These are phyloP conservation scores for Picathartes gymnocephalus DNA, from an alignment of 2,113 vertebrate genomes.

Conservation along the genomic window DNA sequence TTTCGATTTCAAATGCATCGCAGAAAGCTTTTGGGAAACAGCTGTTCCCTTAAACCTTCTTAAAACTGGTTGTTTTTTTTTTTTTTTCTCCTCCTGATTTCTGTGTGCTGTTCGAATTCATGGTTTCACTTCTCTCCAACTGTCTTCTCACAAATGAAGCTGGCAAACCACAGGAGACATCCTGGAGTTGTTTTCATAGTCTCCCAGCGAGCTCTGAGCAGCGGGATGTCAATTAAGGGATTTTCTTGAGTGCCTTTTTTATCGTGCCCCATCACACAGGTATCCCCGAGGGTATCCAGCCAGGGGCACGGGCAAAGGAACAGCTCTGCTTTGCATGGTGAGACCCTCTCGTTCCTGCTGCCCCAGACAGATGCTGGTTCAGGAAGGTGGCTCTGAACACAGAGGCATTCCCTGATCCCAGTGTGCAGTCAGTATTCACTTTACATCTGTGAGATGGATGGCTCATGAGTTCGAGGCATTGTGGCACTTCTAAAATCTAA, in stretches of 20 bases:
- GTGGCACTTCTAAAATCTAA: neutral
- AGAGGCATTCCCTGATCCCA: neutral
- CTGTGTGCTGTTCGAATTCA: neutral
- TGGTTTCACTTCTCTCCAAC: neutral
- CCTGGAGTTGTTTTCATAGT: neutral
- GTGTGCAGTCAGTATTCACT: neutral
- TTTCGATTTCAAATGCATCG: neutral
- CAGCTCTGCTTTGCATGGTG: neutral
- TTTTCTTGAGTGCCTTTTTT: neutral
- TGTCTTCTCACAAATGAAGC: neutral
- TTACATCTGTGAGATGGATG: neutral
- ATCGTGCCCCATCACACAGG: neutral
- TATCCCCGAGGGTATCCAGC: neutral
- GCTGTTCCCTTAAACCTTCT: neutral
- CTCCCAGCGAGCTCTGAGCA: neutral
- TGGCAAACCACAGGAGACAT: neutral
- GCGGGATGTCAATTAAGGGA: neutral
- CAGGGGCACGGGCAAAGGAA: neutral
- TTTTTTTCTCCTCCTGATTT: neutral
- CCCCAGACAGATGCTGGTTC: neutral
- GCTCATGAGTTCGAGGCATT: fast-evolving
- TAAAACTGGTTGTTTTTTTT: neutral
- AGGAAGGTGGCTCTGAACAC: neutral
- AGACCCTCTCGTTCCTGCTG: neutral
- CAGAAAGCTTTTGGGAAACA: neutral